phyloP scores from a whole-genome alignment of 2,888 invertebrate species.

The Parnassius orleans region DNA sequence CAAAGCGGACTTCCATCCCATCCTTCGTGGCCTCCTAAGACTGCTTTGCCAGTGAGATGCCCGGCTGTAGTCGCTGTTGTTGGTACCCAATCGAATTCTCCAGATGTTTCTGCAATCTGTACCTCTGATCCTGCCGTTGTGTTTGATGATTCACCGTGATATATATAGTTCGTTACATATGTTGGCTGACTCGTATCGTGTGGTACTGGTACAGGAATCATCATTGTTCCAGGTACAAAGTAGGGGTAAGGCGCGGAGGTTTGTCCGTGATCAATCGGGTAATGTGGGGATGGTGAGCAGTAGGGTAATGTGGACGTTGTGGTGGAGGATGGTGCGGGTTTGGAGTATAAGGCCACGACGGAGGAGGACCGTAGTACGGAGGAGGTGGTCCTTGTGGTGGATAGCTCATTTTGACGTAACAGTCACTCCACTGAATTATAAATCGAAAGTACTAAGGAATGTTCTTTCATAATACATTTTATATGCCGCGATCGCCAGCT shows the following conservation, averaged over 20 bases:
- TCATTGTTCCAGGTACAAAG: slow-evolving; percentile 57
- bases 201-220: slow-evolving; percentile 36
- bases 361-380: slow-evolving; percentile 49
- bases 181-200: slow-evolving; percentile 47
- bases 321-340: slow-evolving; percentile 35
- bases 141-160: slow-evolving; percentile 57
- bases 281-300: slow-evolving; percentile 29
- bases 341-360: slow-evolving; percentile 35
- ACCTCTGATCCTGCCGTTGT: slow-evolving; percentile 39
- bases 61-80: slow-evolving; percentile 61
- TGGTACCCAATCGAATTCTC: slow-evolving; percentile 69
- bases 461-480: slow-evolving; percentile 17
- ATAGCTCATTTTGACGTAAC: slow-evolving; percentile 50
- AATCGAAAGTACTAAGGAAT: slow-evolving; percentile 17
- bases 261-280: slow-evolving; percentile 41
- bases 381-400: slow-evolving; percentile 47
- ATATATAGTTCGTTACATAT: slow-evolving; percentile 71
- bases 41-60: slow-evolving; percentile 60
- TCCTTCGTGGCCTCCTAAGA: slow-evolving; percentile 71
- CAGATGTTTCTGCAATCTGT: slow-evolving; percentile 58
- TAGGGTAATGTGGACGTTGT: slow-evolving; percentile 35
- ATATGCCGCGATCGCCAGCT: slow-evolving; percentile 9
- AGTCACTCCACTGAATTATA: background rate
- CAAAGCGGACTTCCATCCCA: slow-evolving; percentile 75
- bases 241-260: slow-evolving; percentile 50